Base-by-base conservation (phyloP, 2,113 vertebrate genomes). In the Microtus pennsylvanicus region DNA sequence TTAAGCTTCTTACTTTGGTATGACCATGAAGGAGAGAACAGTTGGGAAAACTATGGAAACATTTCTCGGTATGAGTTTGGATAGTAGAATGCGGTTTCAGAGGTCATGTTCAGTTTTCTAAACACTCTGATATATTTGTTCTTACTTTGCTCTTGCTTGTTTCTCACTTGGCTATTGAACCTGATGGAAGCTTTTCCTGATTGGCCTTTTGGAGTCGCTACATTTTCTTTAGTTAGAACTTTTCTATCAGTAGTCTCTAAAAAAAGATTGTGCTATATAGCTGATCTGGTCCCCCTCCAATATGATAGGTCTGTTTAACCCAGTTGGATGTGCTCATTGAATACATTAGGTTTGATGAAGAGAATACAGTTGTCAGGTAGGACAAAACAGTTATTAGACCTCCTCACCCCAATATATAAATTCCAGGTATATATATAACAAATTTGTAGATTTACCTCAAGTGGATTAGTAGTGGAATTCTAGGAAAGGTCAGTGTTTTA, bases 41-140 rank as follows among this genome's bases (percentile, higher is more conserved):
- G 0, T 85, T 96, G 58, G 22, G n/a, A 67, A 95, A 87, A 96
- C 38, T 94, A 35, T 70, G 28, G 9, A 65, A 55, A 70, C n/a
- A 55, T 22, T 72, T 58, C 93, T 88, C n/a, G 35, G 50, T 83
- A 80, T 90, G 63, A 96, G 52, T 94, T 97, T 95, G 67, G 63
- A 47, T 93, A 89, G 63, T 94, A 55, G 22, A 93, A 86, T 94
- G 42, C 88, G 67, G 77, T 89, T 96, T 96, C 35, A 95, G 72
- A 93, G 38, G 38, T 81, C 55, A n/a, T 63, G 35, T 86, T 94
- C 9, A 33, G 24, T 91, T 94, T 95, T 82, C 52, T 65, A 95
- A 35, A 77, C 55, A 94, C 38, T 95, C 38, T 50, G 77, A 45
- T 8, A 82, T 26, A 47, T n/a, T 96, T 81, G 80, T 55, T 82